These are phyloP conservation scores for Lepidocolaptes lacrymiger DNA, from an alignment of 2,797 vertebrate genomes.

Conservation along the genomic window DNA sequence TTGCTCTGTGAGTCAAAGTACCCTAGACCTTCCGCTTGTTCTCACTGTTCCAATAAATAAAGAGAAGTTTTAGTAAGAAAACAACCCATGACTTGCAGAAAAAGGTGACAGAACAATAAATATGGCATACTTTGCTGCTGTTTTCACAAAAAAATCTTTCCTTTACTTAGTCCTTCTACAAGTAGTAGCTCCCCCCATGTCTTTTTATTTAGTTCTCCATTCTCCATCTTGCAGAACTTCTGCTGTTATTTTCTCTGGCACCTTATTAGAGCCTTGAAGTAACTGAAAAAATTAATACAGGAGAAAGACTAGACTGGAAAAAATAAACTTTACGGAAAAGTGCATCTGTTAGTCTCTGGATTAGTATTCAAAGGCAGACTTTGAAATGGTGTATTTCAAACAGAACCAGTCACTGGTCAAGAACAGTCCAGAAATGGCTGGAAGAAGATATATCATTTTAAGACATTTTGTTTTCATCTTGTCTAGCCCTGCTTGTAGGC, in stretches of 20 bases:
- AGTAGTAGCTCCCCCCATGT: not conserved
- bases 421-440: not conserved
- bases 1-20: not conserved
- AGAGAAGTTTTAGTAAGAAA: not conserved
- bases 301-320: slow-evolving; percentile 25
- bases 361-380: not conserved
- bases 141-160: not conserved
- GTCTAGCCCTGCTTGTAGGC: not conserved
- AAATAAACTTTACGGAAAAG: slow-evolving; percentile 28
- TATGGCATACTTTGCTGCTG: not conserved
- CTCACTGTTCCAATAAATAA: not conserved
- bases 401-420: not conserved
- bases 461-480: not conserved
- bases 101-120: not conserved
- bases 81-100: not conserved
- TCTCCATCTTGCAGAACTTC: not conserved
- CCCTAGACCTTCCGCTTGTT: not conserved
- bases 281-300: not conserved
- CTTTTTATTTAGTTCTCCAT: not conserved
- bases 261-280: not conserved
- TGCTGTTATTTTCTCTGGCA: slow-evolving; percentile 51
- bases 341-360: slow-evolving; percentile 14
- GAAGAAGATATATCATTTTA: not conserved
- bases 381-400: not conserved
- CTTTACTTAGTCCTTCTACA: not conserved